A percentile compares a stretch with the other conserved stretches of the same genome.
Evolutionary conservation across 2,888 invertebrate genomes (phyloP).

Genomic region (Thumatha senex): DNA sequence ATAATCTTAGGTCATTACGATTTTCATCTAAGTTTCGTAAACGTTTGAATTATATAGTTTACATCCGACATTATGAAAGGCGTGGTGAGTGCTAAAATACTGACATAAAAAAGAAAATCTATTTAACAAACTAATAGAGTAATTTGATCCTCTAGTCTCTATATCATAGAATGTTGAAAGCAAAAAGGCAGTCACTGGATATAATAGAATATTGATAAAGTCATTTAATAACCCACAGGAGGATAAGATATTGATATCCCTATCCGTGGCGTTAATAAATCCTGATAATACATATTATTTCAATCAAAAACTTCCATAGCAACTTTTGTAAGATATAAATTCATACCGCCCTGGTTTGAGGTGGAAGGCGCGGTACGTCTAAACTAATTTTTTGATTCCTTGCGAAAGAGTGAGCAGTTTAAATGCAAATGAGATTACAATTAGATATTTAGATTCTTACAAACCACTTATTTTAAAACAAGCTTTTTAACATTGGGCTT

Average conservation of each 20-base stretch:
- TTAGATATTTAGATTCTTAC: constrained; percentile 61
- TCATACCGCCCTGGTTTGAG: constrained; percentile 41
- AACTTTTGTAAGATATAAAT: constrained; percentile 37
- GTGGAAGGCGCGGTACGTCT: constrained; percentile 21
- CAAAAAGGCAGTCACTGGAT: too few species aligned
- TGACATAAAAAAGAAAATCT: too few species aligned
- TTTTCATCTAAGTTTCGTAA: too few species aligned
- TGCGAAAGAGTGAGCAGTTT: constrained; percentile 50
- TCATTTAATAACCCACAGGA: constrained; percentile 5
- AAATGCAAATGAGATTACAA: constrained; percentile 67
- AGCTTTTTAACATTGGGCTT: constrained; percentile 51
- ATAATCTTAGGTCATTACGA: too few species aligned
- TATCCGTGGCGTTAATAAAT: constrained; percentile 25
- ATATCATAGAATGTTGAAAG: too few species aligned
- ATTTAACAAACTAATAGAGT: too few species aligned
- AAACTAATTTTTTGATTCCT: constrained; percentile 44
- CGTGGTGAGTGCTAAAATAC: too few species aligned
- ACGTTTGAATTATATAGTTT: too few species aligned
- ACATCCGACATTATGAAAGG: too few species aligned
- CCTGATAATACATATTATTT: constrained; percentile 35
- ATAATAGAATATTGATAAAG: constrained; percentile 4
- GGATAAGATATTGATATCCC: constrained; percentile 13
- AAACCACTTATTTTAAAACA: constrained; percentile 52
- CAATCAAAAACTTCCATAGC: constrained; percentile 33
- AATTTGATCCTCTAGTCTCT: too few species aligned